Evolutionary conservation across 2,797 vertebrate species (phyloP).

Genomic region (Lacerta bilineata): DNA sequence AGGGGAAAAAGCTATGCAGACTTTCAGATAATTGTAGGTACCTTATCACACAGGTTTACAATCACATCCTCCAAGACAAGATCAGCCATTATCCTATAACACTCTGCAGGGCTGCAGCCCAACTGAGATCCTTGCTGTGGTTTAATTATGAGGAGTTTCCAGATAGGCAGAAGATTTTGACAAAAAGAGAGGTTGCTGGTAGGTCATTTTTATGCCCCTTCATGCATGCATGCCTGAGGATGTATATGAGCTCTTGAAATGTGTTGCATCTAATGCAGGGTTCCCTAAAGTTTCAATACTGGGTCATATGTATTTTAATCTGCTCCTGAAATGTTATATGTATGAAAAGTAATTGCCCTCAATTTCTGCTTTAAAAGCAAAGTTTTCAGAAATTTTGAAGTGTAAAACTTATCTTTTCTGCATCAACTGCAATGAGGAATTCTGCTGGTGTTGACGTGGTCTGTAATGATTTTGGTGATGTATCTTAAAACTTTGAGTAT

Average conservation of each 20-base stretch:
- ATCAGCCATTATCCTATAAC: background rate
- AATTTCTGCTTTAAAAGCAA: background rate
- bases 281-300: background rate
- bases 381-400: background rate
- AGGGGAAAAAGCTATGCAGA: background rate
- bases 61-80: background rate
- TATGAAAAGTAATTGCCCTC: background rate
- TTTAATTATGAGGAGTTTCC: background rate
- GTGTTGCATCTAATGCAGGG: background rate
- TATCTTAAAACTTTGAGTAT: background rate
- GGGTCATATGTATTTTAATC: background rate
- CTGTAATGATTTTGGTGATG: slow-evolving; percentile 49
- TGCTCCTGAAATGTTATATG: background rate
- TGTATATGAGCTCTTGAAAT: background rate
- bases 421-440: background rate
- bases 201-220: background rate
- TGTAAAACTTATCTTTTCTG: background rate
- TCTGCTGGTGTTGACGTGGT: slow-evolving; percentile 48
- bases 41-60: background rate
- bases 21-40: background rate
- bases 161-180: background rate
- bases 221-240: background rate
- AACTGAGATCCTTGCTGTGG: background rate
- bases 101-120: background rate
- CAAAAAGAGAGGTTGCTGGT: background rate